Conservation (phyloP, 2,888 invertebrate species). For the Metallyticus violacea region DNA sequence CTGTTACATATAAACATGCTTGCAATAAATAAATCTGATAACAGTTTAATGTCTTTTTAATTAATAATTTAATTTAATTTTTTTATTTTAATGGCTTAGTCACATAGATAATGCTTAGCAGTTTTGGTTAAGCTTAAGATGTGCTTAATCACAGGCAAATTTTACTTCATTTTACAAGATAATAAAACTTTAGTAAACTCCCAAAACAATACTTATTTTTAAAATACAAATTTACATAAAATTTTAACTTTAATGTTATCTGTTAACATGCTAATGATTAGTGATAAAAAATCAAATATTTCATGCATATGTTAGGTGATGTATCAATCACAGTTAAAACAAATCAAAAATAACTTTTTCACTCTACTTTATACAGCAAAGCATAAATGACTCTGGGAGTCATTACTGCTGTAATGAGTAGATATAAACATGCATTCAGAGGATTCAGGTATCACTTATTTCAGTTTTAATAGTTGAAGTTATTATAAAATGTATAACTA, state of each 20-base stretch:
- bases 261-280: not conserved
- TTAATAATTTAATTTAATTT: not conserved
- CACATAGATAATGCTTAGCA: not conserved
- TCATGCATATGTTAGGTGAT: not conserved
- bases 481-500: too few relatives aligned
- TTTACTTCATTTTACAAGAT: not conserved
- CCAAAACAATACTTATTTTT: not conserved
- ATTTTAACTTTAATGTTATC: not conserved
- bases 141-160: conserved; percentile 9
- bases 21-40: too few relatives aligned
- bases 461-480: too few relatives aligned
- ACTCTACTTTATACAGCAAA: too few relatives aligned
- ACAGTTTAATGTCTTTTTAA: too few relatives aligned
- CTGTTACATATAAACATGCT: too few relatives aligned
- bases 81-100: not conserved
- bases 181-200: not conserved
- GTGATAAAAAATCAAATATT: too few relatives aligned
- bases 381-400: too few relatives aligned
- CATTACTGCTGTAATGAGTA: too few relatives aligned
- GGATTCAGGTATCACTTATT: too few relatives aligned
- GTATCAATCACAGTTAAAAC: not conserved
- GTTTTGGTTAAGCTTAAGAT: not conserved
- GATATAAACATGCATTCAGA: too few relatives aligned
- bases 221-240: not conserved
- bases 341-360: too few relatives aligned